Base-by-base conservation (phyloP, 2,797 vertebrate species). In the Sebastolobus altivelis region DNA sequence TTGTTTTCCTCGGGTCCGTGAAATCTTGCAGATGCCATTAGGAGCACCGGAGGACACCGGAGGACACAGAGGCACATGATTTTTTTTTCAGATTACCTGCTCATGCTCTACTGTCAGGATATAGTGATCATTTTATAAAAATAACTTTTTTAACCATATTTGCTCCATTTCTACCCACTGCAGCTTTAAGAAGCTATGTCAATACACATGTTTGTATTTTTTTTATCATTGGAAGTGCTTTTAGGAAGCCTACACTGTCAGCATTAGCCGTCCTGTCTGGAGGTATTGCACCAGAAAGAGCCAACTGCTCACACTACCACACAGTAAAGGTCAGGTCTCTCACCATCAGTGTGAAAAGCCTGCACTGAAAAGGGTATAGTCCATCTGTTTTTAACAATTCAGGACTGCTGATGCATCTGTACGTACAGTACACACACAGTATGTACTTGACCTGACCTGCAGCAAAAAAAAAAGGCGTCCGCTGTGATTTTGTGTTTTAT, bases 241-340 rank as follows among this genome's bases (percentile, higher is more conserved):
- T 43, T 22, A 27, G 38, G 62, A 27, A 18, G 62, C 37, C 14
- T 10, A 5, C 6, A 40, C 37, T 43, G 60, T 37, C 18, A 25
- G 16, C 6, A 8, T 52, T 68, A 3, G 46, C 20, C 9, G 10
- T 76, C 74, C 77, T 35, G 89, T 93, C 92, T 65, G 80, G 70
- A 92, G 90, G 86, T 65, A n/a, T 84, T 54, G 25, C 88, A 72
- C 75, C 27, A 46, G 33, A 85, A 66, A 46, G 29, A 86, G 87
- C 74, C 80, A 77, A 73, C 60, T 56, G 72, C 83, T 81, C 81
- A 76, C 76, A 54, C 77, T 78, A 84, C 27, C 68, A 60, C 86
- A 68, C 81, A 63, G 77, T 79, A 93, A 95, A 94, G 93, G 93
- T 95, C 94, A 94, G 79, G 70, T 77, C 79, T 92, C 69, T 65